Base-by-base conservation (phyloP, 53 echinoderm and acorn worm species). In the Astropecten irregularis region DNA sequence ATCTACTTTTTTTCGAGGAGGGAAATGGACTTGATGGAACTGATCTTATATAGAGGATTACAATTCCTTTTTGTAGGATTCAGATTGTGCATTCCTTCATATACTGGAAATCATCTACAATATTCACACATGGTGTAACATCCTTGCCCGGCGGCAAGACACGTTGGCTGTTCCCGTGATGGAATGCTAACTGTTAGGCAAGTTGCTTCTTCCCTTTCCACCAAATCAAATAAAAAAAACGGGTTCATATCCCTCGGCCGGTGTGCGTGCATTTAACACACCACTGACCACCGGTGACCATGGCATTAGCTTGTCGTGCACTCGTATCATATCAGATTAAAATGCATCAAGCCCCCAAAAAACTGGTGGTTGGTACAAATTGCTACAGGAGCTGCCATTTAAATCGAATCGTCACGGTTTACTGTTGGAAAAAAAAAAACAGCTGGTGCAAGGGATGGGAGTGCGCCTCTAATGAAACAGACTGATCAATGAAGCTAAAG, bases 311-410 rank as follows among this genome's bases (percentile, higher is more conserved):
- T 54, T 37, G 22, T 21, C 38, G 73, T 25, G 73, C 36, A 55
- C 46, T 39, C 15, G 39, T 56, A 73, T 73, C 56, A 73, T 55
- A 73, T 56, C 73, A 73, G 34, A 73, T 73, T 73, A 73, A 19
- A 73, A 29, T n/a, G 72, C 72, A 34, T 72, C 72, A 72, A n/a
- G n/a, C n/a, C n/a, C n/a, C 27, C 53, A 21, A 20, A 34, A 11
- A 33, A 22, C 73, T 11, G 6, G 33, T 46, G 68, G 23, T 36
- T 68, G 23, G 22, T 1, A 14, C 31, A 42, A 68, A 23, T 68
- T 46, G 28, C 68, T 27, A 19, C 46, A 26, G 28, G 44, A 25
- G 46, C 4, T 16, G 44, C 46, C 10, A 68, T 44, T 68, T 42
- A 25, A 8, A 44, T 68, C 68, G 4, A 2, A 44, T 68, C 68